Evolutionary conservation across 2,797 vertebrate genomes (phyloP).

Genomic region (Clamator glandarius): DNA sequence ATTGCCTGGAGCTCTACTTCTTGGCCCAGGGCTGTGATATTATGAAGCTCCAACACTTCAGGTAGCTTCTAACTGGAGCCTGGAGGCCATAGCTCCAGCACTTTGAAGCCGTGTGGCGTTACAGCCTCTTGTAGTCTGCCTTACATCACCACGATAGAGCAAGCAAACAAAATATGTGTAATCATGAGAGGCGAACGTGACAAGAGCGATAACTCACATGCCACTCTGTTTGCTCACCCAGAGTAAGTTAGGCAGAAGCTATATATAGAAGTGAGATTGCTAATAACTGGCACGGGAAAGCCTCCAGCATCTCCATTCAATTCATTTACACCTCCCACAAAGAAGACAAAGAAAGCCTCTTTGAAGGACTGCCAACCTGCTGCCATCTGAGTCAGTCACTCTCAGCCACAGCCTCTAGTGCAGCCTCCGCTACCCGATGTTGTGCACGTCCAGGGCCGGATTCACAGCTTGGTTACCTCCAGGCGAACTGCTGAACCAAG

Average conservation of each 20-base stretch:
- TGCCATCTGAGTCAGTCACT: constrained; percentile 40
- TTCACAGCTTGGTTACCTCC: background rate
- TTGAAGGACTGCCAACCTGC: constrained; percentile 51
- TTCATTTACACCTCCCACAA: constrained; percentile 52
- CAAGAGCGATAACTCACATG: constrained; percentile 35
- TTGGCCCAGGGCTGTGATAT: background rate
- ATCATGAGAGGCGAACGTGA: constrained; percentile 47
- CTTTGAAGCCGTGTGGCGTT: rapidly evolving
- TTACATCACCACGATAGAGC: background rate
- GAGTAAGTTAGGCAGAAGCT: constrained; percentile 55
- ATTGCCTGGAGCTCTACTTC: background rate
- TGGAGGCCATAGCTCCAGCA: background rate
- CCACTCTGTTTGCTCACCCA: constrained; percentile 64
- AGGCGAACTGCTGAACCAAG: rapidly evolving
- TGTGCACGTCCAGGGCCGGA: background rate
- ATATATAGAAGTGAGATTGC: constrained; percentile 74
- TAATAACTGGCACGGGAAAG: constrained; percentile 71
- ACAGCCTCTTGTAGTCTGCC: background rate
- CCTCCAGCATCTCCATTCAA: constrained; percentile 36
- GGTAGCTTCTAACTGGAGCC: background rate
- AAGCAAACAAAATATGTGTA: background rate
- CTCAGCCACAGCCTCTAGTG: background rate
- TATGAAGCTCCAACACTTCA: background rate
- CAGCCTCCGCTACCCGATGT: background rate
- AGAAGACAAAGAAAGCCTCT: constrained; percentile 29